Evolutionary conservation across 2,888 invertebrate species (phyloP), one percentile per base, ranked within the genome.

Genomic region (Noctua pronuba): DNA sequence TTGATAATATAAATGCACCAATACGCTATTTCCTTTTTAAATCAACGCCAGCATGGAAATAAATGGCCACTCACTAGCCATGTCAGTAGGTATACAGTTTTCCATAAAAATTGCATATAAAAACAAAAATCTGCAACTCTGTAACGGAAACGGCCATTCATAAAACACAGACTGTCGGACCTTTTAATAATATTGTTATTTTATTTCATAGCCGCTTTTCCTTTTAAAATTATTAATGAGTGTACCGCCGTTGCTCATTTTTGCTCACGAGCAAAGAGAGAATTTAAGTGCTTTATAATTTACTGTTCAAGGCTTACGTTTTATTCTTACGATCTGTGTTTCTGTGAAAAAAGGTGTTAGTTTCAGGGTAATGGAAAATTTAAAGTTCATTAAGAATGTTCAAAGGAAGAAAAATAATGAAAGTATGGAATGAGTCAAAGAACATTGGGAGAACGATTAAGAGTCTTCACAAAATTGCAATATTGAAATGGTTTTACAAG

Each of bases 111-210:
- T 70, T 73, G 77, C 35, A 79, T 72, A 75, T 49, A 76, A 83
- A 82, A 88, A 78, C 70, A 85, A 83, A 82, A 85, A 80, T 86
- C 44, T 74, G 75, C 66, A 64, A 66, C 58, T 72, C 69, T 65
- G 78, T 82, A 82, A 82, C 83, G 88, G 86, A 84, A 87, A 87
- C 66, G 72, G 68, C 79, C 76, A 79, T 87, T 88, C 88, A 86
- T 85, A 86, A 89, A 88, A 85, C 77, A 86, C 81, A 75, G 64
- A 80, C 87, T 69, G 86, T 80, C 82, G 82, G 85, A 88, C 87
- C 87, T 87, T 89, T 89, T 91, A 89, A 89, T 90, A 89, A 88
- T 87, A 90, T 89, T 89, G 88, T 90, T 87, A 91, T 91, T 89
- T 88, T 88, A 87, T 87, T 89, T 87, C 82, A 82, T 72, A 85